phyloP scores from a whole-genome alignment of 2,113 vertebrate genomes.

The Philantomba maxwellii region DNA sequence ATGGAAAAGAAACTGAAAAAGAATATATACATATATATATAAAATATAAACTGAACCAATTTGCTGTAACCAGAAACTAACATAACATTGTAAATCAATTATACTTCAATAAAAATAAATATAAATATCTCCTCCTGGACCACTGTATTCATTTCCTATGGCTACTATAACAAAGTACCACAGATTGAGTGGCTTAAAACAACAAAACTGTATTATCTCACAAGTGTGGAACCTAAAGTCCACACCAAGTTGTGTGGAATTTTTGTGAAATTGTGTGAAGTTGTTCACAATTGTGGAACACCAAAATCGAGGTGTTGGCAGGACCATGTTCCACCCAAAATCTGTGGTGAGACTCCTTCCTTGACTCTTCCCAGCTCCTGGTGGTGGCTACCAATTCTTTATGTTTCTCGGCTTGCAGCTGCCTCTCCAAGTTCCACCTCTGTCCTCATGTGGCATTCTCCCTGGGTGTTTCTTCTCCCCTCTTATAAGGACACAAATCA shows the following conservation, averaged over 20 bases:
- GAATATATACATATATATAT: neutral
- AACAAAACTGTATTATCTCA: neutral
- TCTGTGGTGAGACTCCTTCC: neutral
- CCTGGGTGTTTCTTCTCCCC: neutral
- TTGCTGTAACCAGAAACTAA: neutral
- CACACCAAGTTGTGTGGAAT: neutral
- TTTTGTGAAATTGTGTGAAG: neutral
- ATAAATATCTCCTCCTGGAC: neutral
- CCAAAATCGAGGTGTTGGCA: neutral
- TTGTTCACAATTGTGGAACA: neutral
- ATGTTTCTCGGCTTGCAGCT: neutral
- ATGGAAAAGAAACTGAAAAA: neutral
- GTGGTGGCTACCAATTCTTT: neutral
- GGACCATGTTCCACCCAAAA: neutral
- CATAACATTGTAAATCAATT: neutral
- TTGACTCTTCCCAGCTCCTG: neutral
- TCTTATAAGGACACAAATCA: neutral
- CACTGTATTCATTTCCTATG: neutral
- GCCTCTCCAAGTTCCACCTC: neutral
- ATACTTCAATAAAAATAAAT: neutral
- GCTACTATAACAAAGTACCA: neutral
- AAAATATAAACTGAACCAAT: neutral
- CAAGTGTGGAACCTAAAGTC: neutral
- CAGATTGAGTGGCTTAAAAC: neutral
- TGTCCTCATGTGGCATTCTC: neutral